Base-by-base conservation (phyloP, 2,888 invertebrate genomes). In the Theretra japonica region DNA sequence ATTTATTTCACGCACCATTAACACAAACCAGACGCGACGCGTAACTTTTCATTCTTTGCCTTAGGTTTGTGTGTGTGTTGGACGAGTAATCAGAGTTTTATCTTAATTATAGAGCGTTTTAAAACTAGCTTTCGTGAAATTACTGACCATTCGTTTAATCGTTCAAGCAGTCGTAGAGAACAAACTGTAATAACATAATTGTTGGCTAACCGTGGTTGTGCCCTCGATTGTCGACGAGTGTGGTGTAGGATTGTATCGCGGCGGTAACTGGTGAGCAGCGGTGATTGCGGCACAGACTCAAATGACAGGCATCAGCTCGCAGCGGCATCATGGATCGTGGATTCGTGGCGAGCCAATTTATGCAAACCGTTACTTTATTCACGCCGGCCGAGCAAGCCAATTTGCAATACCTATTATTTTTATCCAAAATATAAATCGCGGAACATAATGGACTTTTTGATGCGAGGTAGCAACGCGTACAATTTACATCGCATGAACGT, bases 1-100 rank as follows among this genome's bases (percentile, higher is more conserved):
- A 76, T 65, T 75, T 73, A 72, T 74, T 75, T 48, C 65, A 65
- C 23, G 23, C 65, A 65, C 17, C 65, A 65, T 65, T 65, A 65
- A 48, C 48, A 23, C 41, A 48, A 65, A 65, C 21, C 65, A 48
- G 41, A 65, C 48, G 15, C 41, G 48, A 21, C 21, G 5, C 21
- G 65, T 23, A 48, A 65, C 15, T 41, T 65, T 21, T 48, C n/a
- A 41, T 41, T 41, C 41, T 11, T 41, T 11, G 41, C 41, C 41
- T 15, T 41, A 11, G 15, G 41, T 41, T 15, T 2, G 41, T 41
- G 41, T 41, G 41, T 15, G 41, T 41, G 41, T 41, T 41, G 41
- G 11, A 41, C 41, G 11, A 11, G 2, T 15, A 41, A 41, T 30
- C 30, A 30, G n/a, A 17, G 30, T n/a, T 30, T 30, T 21, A 41